Conservation (phyloP, 2,113 vertebrate genomes). For the Esox niger region DNA sequence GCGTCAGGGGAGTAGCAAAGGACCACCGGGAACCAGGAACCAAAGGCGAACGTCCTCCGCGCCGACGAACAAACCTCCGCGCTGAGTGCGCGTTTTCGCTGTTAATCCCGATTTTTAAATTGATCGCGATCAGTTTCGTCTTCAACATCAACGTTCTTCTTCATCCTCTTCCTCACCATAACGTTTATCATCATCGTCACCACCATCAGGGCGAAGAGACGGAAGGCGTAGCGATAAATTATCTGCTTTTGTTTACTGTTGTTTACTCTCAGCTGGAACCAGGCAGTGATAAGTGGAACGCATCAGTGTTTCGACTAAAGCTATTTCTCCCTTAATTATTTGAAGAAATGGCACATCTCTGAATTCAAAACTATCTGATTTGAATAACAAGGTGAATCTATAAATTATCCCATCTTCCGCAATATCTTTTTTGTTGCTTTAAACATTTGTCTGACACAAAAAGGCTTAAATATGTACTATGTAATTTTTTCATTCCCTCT, state of each 20-base stretch:
- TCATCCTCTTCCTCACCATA: too few species aligned
- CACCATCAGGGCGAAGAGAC: not conserved
- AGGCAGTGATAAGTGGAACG: too few species aligned
- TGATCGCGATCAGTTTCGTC: too few species aligned
- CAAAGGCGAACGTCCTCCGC: not conserved
- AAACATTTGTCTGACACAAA: conserved; percentile 60
- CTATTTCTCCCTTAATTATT: not conserved
- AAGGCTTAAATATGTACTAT: conserved; percentile 26
- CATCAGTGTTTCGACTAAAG: not conserved
- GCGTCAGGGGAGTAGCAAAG: conserved; percentile 43
- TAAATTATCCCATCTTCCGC: conserved; percentile 28
- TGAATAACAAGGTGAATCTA: conserved; percentile 56
- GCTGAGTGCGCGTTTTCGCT: too few species aligned
- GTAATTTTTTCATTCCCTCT: conserved; percentile 23
- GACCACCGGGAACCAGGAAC: conserved; percentile 8
- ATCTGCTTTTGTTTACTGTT: not conserved
- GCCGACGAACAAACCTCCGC: too few species aligned
- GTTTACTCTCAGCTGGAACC: too few species aligned
- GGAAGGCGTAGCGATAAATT: not conserved
- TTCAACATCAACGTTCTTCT: too few species aligned
- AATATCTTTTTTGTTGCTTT: conserved; percentile 49
- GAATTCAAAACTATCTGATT: conserved; percentile 41
- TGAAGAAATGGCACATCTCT: conserved; percentile 46
- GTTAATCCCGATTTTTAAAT: too few species aligned
- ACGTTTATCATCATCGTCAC: not conserved